A percentile compares a stretch with the other conserved stretches of the same genome.
Conservation (phyloP, 1,140 invertebrate species). For the Drosophila lowei region DNA sequence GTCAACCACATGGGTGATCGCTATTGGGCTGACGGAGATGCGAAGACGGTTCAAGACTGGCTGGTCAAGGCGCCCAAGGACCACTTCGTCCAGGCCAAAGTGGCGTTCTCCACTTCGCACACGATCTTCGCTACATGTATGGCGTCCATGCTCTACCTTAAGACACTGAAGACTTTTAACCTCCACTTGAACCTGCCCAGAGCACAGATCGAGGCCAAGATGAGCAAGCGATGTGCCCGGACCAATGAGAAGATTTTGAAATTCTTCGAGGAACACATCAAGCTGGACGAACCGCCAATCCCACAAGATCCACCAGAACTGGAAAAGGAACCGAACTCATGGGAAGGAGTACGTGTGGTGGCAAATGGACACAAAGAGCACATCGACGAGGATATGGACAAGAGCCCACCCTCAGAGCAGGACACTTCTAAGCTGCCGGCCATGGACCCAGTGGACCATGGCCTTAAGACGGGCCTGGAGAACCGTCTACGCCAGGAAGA, state of each 20-base stretch:
- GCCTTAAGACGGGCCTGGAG: no score
- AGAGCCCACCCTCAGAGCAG: no score
- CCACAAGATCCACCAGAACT: background rate
- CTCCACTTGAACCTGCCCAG: conserved; percentile 10
- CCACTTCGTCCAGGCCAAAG: conserved; percentile 36
- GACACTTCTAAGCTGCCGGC: no score
- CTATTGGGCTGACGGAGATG: conserved; percentile 18
- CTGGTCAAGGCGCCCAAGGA: conserved; percentile 15
- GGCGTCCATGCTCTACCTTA: conserved; percentile 21
- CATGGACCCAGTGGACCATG: no score
- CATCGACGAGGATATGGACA: no score
- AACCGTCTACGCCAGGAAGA: no score
- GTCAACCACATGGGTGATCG: conserved; percentile 29
- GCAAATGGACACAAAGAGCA: no score
- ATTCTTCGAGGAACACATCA: conserved; percentile 14
- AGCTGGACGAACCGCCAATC: background rate
- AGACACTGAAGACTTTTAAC: conserved; percentile 26
- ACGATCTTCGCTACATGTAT: conserved; percentile 42
- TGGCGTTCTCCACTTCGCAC: conserved; percentile 23
- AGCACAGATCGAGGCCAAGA: background rate
- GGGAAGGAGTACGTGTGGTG: no score
- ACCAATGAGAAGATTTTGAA: conserved; percentile 5
- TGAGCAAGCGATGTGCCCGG: conserved; percentile 25
- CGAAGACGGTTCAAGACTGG: conserved; percentile 10
- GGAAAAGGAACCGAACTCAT: background rate